A percentile compares a stretch with the other conserved stretches of the same genome.
Conservation (phyloP, 2,888 invertebrate species). For the Drosophila neotestacea region DNA sequence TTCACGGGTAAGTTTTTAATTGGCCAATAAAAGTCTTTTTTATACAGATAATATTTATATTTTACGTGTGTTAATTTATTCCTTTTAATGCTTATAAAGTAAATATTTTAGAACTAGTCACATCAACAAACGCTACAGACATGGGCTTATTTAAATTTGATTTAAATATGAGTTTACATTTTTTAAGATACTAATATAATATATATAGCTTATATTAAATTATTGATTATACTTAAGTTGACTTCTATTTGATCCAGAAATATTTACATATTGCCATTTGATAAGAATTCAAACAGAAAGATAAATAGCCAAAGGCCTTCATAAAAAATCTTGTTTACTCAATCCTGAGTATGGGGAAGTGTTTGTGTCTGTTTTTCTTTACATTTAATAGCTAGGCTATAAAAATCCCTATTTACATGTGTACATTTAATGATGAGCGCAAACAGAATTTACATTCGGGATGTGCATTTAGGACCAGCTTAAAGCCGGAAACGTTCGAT, state of each 20-base stretch:
- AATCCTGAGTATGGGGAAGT: conserved; percentile 13
- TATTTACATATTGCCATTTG: conserved; percentile 41
- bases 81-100: not conserved
- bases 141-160: conserved; percentile 2
- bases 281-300: conserved; percentile 28
- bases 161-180: not conserved
- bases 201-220: conserved; percentile 8
- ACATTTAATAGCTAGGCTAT: conserved; percentile 53
- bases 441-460: conserved; percentile 40
- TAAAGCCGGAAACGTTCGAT: conserved; percentile 45
- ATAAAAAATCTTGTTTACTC: conserved; percentile 29
- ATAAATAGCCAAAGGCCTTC: conserved; percentile 33
- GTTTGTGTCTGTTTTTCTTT: conserved; percentile 24
- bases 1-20: no score
- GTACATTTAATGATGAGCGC: conserved; percentile 52
- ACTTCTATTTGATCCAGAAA: conserved; percentile 8
- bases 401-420: conserved; percentile 64
- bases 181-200: conserved; percentile 17
- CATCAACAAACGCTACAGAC: conserved; percentile 4
- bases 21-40: no score
- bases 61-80: not conserved
- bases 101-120: not conserved
- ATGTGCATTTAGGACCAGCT: conserved; percentile 67
- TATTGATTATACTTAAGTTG: conserved; percentile 28
- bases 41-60: no score